A percentile compares a stretch with the other conserved stretches of the same genome.
Evolutionary conservation across 2,797 vertebrate species (phyloP).

Genomic region (Cuniculus paca): DNA sequence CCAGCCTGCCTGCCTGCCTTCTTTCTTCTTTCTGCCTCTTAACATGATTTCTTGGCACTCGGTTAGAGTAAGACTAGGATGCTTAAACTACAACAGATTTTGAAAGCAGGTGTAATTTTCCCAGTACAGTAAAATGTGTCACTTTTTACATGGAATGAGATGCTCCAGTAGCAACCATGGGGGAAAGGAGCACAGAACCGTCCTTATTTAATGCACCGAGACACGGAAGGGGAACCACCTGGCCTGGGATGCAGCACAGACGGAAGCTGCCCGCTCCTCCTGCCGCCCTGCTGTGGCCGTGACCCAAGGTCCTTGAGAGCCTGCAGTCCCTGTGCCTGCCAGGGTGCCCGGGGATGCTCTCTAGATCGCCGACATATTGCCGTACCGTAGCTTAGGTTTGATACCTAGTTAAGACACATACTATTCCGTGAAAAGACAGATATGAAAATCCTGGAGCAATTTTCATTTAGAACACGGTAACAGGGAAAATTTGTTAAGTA

Average conservation of each 20-base stretch:
- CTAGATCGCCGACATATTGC: background rate
- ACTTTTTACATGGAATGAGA: conserved; percentile 17
- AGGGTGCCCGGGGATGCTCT: too few relatives aligned
- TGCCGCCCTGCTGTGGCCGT: background rate
- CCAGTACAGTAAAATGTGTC: background rate
- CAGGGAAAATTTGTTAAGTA: background rate
- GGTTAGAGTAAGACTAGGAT: background rate
- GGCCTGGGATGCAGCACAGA: background rate
- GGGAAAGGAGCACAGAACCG: background rate
- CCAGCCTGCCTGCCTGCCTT: too few relatives aligned
- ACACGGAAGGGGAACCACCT: too few relatives aligned
- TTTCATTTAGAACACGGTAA: background rate
- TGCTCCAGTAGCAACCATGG: background rate
- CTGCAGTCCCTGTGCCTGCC: background rate
- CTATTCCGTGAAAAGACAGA: conserved; percentile 23
- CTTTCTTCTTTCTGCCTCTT: too few relatives aligned
- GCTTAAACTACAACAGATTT: background rate
- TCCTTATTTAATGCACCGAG: background rate
- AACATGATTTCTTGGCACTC: background rate
- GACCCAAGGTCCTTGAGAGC: background rate
- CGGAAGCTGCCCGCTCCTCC: background rate
- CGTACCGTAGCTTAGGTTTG: background rate
- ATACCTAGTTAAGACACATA: background rate
- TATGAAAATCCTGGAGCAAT: background rate
- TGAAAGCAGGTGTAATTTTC: conserved; percentile 42